Evolutionary conservation across 2,797 vertebrate genomes (phyloP).

Genomic region (Erpetoichthys calabaricus): DNA sequence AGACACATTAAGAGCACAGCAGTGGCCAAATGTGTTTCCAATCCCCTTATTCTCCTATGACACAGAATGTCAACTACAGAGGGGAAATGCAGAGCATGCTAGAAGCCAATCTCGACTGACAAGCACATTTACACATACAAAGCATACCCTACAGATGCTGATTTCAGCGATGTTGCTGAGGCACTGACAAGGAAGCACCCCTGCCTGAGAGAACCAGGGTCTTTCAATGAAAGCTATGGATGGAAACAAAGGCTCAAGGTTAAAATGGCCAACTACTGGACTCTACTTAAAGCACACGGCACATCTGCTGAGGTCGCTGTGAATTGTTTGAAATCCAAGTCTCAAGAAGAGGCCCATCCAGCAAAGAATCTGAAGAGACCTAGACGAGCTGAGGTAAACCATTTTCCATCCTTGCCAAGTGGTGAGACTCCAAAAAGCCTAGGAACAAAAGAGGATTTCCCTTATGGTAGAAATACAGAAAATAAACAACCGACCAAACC

Average conservation of each 20-base stretch:
- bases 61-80: no score
- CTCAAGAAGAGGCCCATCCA: conserved; percentile 6
- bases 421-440: conserved; percentile 9
- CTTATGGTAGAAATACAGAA: conserved; percentile 12
- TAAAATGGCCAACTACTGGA: conserved; percentile 16
- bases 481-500: conserved; percentile 12
- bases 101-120: no score
- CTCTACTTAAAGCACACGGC: conserved; percentile 14
- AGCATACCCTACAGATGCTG: conserved; percentile 15
- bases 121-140: conserved; percentile 12
- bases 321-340: conserved; percentile 14
- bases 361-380: conserved; percentile 12
- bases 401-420: conserved; percentile 7
- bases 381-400: conserved; percentile 10
- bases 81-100: no score
- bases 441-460: conserved; percentile 2
- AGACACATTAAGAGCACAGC: no score
- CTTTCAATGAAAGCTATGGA: conserved; percentile 17
- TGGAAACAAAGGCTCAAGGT: conserved; percentile 12
- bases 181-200: conserved; percentile 10
- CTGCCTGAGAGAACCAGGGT: conserved; percentile 13
- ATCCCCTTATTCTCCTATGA: no score
- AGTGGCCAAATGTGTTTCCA: no score
- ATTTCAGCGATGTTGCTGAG: conserved; percentile 17
- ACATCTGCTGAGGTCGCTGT: no score